Base-by-base conservation (phyloP, 1,140 invertebrate species). In the Ectropis grisescens region DNA sequence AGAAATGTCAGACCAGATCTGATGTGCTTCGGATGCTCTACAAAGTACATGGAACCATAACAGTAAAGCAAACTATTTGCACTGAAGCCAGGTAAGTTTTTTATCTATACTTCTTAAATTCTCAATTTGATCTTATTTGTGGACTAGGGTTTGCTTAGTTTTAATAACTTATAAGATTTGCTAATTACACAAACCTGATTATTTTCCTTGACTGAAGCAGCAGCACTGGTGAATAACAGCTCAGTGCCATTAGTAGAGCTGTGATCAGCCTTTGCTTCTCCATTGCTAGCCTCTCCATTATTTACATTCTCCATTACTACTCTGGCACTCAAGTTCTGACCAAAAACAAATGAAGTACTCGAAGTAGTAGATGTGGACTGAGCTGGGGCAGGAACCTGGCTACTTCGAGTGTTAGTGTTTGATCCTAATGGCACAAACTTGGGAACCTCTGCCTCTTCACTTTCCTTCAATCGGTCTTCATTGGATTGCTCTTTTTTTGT, bases 241-340 rank as follows among this genome's bases (percentile, higher is more conserved):
- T 87, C 85, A 28, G 85, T 80, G 2, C 86, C 86, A 76, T 87
- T 88, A 9, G 83, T 80, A 22, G 78, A 70, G 29, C 55, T 71
- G 43, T 83, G 67, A 37, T 84, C 60, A 34, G 64, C 16, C 8
- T 58, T 58, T 33, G 78, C 54, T 39, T 69, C 62, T 13, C 66
- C 64, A 55, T 69, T 75, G 3, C 58, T 58, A 33, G 78, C 54
- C 38, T 69, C 62, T 13, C 66, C 64, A 55, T 69, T 75, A 35
- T 71, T 72, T 4, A 71, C 47, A 46, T 46, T 57, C 38, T 71
- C 71, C 19, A 71, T 64, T 2, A 90, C 83, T 10, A 93, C 93
- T 46, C 93, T 85, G 48, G 95, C 93, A 66, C 93, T 90, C 22
- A 97, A 83, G 82, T 95, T 95, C 62, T 95, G 92, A n/a, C 94